Conservation (phyloP, 2,888 invertebrate species). For the Platypus cylindrus region DNA sequence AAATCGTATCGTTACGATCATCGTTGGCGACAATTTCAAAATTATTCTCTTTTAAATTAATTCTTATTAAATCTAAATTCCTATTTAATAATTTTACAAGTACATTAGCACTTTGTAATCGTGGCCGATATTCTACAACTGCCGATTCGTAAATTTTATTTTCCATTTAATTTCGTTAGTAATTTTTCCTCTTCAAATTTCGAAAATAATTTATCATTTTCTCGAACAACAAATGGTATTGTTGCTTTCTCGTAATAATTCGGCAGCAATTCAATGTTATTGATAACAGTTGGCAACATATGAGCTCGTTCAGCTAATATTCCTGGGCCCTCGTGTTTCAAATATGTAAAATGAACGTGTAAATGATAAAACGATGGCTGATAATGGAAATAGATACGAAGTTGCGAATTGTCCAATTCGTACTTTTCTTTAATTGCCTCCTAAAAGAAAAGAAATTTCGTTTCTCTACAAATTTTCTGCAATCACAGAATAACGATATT, state of each 20-base stretch:
- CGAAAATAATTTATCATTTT: slow-evolving; percentile 59
- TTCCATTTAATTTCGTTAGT: slow-evolving; percentile 30
- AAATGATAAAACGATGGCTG: slow-evolving; percentile 96
- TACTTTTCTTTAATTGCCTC: slow-evolving; percentile 67
- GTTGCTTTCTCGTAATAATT: slow-evolving; percentile 77
- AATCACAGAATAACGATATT: background rate
- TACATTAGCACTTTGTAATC: slow-evolving; percentile 47
- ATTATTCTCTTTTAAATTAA: slow-evolving; percentile 14
- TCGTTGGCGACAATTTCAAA: slow-evolving; percentile 20
- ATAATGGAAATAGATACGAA: slow-evolving; percentile 85
- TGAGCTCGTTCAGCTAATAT: slow-evolving; percentile 79
- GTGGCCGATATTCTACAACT: slow-evolving; percentile 47
- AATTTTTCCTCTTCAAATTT: slow-evolving; percentile 47
- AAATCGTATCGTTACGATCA: slow-evolving; percentile 18
- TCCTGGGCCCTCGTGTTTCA: slow-evolving; percentile 70
- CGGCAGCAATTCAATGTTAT: slow-evolving; percentile 69
- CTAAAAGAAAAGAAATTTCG: slow-evolving; percentile 35
- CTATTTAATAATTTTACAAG: slow-evolving; percentile 32
- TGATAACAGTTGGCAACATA: slow-evolving; percentile 75
- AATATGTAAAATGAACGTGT: slow-evolving; percentile 82
- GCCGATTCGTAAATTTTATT: slow-evolving; percentile 33
- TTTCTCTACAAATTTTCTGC: background rate
- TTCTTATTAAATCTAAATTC: slow-evolving; percentile 26
- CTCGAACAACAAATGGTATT: slow-evolving; percentile 66
- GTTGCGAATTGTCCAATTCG: slow-evolving; percentile 51